Evolutionary conservation across 1,140 invertebrate genomes (phyloP).

Genomic region (Steinernema feltiae): DNA sequence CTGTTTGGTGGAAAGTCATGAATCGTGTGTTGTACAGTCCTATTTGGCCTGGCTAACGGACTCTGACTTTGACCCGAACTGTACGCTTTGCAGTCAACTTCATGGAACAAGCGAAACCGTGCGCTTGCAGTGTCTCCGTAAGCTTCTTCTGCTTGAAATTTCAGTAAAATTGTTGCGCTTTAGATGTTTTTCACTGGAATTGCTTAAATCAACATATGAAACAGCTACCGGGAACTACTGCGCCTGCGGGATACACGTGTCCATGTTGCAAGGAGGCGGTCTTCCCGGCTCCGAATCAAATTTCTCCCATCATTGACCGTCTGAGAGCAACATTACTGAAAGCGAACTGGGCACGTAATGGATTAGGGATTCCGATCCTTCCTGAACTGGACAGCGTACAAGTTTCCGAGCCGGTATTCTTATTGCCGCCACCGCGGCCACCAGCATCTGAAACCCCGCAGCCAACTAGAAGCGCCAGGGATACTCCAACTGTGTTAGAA

Average conservation of each 20-base stretch:
- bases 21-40: slow-evolving; percentile 91
- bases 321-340: background rate
- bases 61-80: slow-evolving; percentile 83
- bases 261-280: slow-evolving; percentile 60
- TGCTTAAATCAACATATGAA: slow-evolving; percentile 71
- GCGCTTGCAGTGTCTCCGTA: slow-evolving; percentile 62
- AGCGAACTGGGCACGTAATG: background rate
- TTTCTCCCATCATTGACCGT: slow-evolving; percentile 6
- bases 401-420: too few species aligned
- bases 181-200: slow-evolving; percentile 85
- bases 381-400: background rate
- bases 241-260: slow-evolving; percentile 80
- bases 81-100: slow-evolving; percentile 73
- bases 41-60: slow-evolving; percentile 93
- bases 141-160: too few species aligned
- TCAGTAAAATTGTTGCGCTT: too few species aligned
- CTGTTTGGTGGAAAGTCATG: slow-evolving; percentile 90
- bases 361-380: background rate
- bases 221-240: slow-evolving; percentile 74
- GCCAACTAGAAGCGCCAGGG: background rate
- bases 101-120: slow-evolving; percentile 78
- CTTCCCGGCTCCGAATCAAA: background rate
- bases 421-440: background rate
- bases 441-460: background rate
- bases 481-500: background rate